Evolutionary conservation across 2,888 invertebrate species (phyloP).

Genomic region (Homarus gammarus): DNA sequence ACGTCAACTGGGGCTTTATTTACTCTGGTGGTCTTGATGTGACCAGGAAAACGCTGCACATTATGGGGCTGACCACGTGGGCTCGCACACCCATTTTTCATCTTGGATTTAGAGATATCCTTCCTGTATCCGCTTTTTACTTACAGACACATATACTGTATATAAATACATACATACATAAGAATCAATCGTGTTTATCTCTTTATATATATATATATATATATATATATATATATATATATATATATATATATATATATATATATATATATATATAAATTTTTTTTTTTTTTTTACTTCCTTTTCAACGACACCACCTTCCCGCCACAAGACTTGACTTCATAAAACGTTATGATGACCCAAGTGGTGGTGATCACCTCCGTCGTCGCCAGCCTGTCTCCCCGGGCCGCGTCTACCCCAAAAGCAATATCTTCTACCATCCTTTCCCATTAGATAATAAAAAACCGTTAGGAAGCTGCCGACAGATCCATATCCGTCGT

Average conservation of each 20-base stretch:
- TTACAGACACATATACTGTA: slow-evolving; percentile 3
- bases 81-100: slow-evolving; percentile 56
- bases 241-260: background rate
- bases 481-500: slow-evolving; percentile 65
- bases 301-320: background rate
- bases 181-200: too few relatives aligned
- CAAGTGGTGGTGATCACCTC: background rate
- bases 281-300: background rate
- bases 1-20: slow-evolving; percentile 42
- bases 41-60: slow-evolving; percentile 50
- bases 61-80: slow-evolving; percentile 68
- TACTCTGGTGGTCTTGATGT: slow-evolving; percentile 57
- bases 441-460: slow-evolving; percentile 68
- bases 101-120: slow-evolving; percentile 39
- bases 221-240: background rate
- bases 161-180: background rate
- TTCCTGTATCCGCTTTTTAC: slow-evolving; percentile 37
- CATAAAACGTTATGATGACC: too few relatives aligned
- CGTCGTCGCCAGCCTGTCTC: slow-evolving; percentile 5
- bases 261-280: background rate
- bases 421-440: slow-evolving; percentile 52
- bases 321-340: background rate
- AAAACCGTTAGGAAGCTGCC: slow-evolving; percentile 64
- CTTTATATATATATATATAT: background rate
- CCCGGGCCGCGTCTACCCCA: too few relatives aligned